Evolutionary conservation across 1,140 invertebrate genomes (phyloP).

Genomic region (Olivierus martensii): DNA sequence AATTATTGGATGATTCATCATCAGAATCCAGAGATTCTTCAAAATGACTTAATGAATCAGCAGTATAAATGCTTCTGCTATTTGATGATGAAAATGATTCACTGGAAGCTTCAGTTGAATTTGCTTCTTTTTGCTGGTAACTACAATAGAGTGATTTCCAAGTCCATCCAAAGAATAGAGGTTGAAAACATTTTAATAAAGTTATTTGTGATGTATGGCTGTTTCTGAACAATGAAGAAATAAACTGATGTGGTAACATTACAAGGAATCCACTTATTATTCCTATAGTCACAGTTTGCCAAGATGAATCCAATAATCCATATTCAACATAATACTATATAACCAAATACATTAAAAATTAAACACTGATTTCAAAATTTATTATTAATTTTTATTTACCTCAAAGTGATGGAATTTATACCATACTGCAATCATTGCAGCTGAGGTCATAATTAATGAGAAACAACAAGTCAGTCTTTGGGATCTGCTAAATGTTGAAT

Average conservation of each 20-base stretch:
- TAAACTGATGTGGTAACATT: background rate
- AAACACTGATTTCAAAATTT: background rate
- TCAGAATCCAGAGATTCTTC: background rate
- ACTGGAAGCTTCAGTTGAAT: constrained; percentile 1
- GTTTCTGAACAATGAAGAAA: constrained; percentile 1
- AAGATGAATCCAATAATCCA: background rate
- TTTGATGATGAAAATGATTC: background rate
- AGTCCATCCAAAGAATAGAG: background rate
- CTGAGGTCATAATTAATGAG: background rate
- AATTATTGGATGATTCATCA: constrained; percentile 2
- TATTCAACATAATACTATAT: background rate
- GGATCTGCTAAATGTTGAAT: constrained; percentile 2
- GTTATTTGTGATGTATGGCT: background rate
- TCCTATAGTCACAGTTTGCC: background rate
- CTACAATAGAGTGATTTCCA: constrained; percentile 5
- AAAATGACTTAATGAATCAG: background rate
- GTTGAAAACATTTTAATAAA: background rate
- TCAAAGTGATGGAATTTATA: background rate
- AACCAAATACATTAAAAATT: too few species aligned
- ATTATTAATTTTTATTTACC: background rate
- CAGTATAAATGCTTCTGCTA: constrained; percentile 6
- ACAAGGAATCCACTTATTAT: background rate
- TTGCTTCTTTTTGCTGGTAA: constrained; percentile 2
- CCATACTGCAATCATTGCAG: background rate
- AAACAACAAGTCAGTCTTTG: constrained; percentile 11